Evolutionary conservation across 2,113 vertebrate species (phyloP).

Genomic region (Marmota flaviventris): DNA sequence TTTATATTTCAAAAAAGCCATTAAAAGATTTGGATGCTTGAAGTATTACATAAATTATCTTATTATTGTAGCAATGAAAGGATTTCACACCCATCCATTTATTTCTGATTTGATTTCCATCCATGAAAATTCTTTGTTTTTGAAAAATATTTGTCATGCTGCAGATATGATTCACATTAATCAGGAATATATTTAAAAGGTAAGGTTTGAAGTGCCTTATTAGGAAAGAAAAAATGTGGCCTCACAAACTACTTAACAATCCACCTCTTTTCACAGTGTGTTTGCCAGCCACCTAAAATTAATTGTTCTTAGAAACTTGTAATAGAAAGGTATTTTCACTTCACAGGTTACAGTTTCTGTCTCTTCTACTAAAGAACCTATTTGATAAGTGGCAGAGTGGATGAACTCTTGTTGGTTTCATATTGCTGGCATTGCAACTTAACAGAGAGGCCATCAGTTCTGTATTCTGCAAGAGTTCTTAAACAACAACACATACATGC

Average conservation of each 20-base stretch:
- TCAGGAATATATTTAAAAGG: conserved; percentile 70
- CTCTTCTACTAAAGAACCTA: conserved; percentile 52
- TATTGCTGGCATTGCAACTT: not conserved
- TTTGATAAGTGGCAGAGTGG: not conserved
- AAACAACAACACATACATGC: not conserved
- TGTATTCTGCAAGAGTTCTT: not conserved
- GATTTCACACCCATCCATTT: conserved; percentile 68
- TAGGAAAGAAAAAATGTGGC: not conserved
- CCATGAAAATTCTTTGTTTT: conserved; percentile 78
- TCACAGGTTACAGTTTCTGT: conserved; percentile 64
- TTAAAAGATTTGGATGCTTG: conserved; percentile 73
- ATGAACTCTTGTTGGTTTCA: conserved; percentile 29
- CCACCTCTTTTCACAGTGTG: conserved; percentile 68
- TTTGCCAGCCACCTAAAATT: conserved; percentile 72
- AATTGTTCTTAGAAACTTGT: conserved; percentile 73
- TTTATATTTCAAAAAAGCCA: conserved; percentile 75
- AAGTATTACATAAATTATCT: conserved; percentile 73
- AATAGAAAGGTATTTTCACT: conserved; percentile 75
- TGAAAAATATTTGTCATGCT: conserved; percentile 65
- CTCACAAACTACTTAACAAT: conserved; percentile 63
- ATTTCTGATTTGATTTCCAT: conserved; percentile 69
- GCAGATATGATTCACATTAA: conserved; percentile 63
- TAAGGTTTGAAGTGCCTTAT: conserved; percentile 51
- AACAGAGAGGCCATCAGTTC: not conserved
- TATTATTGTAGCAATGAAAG: conserved; percentile 69